phyloP scores from a whole-genome alignment of 2,797 vertebrate genomes.

The Semaprochilodus insignis region DNA sequence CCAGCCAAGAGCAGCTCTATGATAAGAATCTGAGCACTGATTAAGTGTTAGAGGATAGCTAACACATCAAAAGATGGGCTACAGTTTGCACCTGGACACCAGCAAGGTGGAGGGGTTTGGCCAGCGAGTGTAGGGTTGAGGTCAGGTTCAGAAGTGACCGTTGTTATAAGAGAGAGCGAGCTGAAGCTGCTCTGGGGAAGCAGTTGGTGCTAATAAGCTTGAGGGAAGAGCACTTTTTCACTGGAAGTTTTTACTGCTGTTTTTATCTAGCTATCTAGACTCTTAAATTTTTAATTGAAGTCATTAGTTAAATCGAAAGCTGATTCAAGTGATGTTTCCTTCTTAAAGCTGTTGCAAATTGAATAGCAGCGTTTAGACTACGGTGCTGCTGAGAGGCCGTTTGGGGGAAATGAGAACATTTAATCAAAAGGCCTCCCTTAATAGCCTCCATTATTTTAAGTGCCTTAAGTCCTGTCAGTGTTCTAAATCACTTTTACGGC shows the following conservation, averaged over 20 bases:
- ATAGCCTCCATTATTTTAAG: slow-evolving; percentile 50
- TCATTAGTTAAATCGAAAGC: slow-evolving; percentile 45
- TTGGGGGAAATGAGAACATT: slow-evolving; percentile 45
- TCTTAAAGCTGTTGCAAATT: slow-evolving; percentile 37
- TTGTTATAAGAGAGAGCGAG: not conserved
- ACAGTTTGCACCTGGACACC: not conserved
- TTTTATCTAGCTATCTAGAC: slow-evolving; percentile 19
- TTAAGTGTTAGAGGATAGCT: no score
- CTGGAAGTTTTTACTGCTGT: not conserved
- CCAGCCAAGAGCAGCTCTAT: no score
- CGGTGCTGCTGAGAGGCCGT: slow-evolving; percentile 13
- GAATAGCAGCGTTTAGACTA: slow-evolving; percentile 24
- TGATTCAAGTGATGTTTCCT: slow-evolving; percentile 29
- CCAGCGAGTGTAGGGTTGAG: no score
- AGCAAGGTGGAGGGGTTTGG: not conserved
- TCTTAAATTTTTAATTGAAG: slow-evolving; percentile 24
- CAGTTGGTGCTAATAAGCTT: not conserved
- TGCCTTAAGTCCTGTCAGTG: slow-evolving; percentile 26
- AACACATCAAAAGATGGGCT: not conserved
- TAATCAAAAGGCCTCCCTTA: slow-evolving; percentile 45
- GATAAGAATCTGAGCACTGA: no score
- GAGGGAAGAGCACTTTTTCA: not conserved
- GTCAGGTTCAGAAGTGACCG: not conserved
- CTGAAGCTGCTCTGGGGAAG: not conserved
- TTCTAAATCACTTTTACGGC: slow-evolving; percentile 44